These are phyloP conservation scores for Ditylenchus weischeri DNA, from an alignment of 2,888 invertebrate genomes.

Conservation along the genomic window DNA sequence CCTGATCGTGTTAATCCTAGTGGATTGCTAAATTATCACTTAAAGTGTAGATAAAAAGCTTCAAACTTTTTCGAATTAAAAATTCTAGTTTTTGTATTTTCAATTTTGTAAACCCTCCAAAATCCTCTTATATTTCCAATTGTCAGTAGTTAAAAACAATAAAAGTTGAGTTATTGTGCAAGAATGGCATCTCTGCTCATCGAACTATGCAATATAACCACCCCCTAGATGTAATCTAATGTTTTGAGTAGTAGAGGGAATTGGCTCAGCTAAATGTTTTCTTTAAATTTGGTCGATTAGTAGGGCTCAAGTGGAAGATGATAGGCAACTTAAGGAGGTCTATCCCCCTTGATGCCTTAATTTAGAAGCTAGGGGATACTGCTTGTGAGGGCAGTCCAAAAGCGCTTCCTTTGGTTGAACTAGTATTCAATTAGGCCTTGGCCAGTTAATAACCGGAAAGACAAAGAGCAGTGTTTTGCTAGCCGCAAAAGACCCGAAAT, in stretches of 20 bases:
- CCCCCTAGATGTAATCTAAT: not conserved
- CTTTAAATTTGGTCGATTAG: conserved; percentile 3
- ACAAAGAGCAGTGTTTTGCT: not conserved
- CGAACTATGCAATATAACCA: too few relatives aligned
- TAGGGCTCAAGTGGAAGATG: conserved; percentile 1
- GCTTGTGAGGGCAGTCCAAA: not conserved
- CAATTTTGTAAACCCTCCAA: too few relatives aligned
- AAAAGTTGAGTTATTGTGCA: too few relatives aligned
- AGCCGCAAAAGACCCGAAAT: not conserved
- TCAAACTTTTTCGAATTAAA: too few relatives aligned
- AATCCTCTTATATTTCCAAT: too few relatives aligned
- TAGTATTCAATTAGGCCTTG: not conserved
- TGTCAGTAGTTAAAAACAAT: too few relatives aligned
- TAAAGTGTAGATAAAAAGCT: too few relatives aligned
- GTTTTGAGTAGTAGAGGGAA: not conserved
- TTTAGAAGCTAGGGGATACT: not conserved
- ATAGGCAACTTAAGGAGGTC: not conserved
- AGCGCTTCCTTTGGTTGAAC: not conserved
- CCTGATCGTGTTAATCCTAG: too few relatives aligned
- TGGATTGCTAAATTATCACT: too few relatives aligned
- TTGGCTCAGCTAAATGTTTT: conserved; percentile 9
- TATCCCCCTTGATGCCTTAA: conserved; percentile 8
- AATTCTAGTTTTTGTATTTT: too few relatives aligned
- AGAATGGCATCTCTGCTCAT: too few relatives aligned
- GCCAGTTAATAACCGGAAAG: conserved; percentile 3